These are phyloP conservation scores for Zele albiditarsus DNA, from an alignment of 2,888 invertebrate genomes.

Conservation along the genomic window DNA sequence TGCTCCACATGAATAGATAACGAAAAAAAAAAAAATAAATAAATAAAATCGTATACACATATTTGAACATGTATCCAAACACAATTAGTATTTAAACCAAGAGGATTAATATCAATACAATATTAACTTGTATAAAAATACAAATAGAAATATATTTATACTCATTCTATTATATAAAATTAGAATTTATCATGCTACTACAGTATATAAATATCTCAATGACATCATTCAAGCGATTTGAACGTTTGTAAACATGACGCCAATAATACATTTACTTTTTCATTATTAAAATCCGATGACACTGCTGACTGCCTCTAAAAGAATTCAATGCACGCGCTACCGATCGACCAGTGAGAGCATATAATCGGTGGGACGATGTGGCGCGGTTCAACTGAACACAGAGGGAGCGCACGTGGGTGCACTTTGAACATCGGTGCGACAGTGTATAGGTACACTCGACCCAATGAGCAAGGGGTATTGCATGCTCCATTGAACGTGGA, in stretches of 20 bases:
- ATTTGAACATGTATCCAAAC: not conserved
- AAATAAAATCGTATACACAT: not conserved
- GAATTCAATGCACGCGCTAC: constrained; percentile 34
- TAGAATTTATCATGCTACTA: not conserved
- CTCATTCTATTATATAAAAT: not conserved
- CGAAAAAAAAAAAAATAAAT: not conserved
- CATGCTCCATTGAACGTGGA: constrained; percentile 33
- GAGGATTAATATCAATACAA: not conserved
- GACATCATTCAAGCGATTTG: not conserved
- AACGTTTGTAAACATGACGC: not conserved
- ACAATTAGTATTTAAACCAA: not conserved
- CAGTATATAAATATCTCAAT: not conserved
- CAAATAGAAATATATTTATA: not conserved
- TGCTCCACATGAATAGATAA: constrained; percentile 41
- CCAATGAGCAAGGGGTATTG: constrained; percentile 15
- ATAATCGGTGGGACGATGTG: constrained; percentile 20
- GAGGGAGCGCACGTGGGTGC: constrained; percentile 7
- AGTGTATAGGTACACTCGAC: constrained; percentile 1
- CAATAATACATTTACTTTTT: constrained; percentile 27
- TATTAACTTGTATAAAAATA: not conserved
- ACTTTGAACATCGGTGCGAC: constrained; percentile 23
- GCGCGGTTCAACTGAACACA: constrained; percentile 20
- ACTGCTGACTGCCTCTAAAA: constrained; percentile 43
- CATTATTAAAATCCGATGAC: constrained; percentile 50
- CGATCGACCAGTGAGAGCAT: constrained; percentile 27